A percentile compares a stretch with the other conserved stretches of the same genome.
These are phyloP conservation scores for Bufo bufo DNA, from an alignment of 2,113 vertebrate species.

Conservation along the genomic window DNA sequence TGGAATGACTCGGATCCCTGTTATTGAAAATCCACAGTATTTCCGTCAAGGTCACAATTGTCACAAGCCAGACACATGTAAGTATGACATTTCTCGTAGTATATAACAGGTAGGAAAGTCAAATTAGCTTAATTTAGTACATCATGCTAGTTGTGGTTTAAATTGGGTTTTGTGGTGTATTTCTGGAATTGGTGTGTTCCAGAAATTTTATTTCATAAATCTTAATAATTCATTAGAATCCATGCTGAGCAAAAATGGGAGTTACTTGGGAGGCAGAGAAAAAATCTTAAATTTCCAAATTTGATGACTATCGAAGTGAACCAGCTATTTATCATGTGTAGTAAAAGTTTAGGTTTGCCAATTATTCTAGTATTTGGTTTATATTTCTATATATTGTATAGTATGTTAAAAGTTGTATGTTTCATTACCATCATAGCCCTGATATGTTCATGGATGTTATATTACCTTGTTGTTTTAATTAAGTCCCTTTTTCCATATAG, in stretches of 20 bases:
- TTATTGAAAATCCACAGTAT: slow-evolving; percentile 97
- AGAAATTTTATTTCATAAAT: not conserved
- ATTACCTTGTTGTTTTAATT: not conserved
- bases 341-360: not conserved
- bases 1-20: slow-evolving; percentile 95
- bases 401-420: not conserved
- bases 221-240: not conserved
- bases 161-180: not conserved
- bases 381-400: not conserved
- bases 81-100: slow-evolving; percentile 68
- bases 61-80: slow-evolving; percentile 95
- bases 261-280: too few species aligned
- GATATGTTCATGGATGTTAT: not conserved
- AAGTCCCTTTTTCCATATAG: not conserved
- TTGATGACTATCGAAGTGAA: not conserved
- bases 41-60: slow-evolving; percentile 95
- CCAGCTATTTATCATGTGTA: not conserved
- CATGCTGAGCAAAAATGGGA: not conserved
- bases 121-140: not conserved
- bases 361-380: not conserved
- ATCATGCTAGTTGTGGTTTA: not conserved
- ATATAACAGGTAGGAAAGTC: not conserved
- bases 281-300: not conserved
- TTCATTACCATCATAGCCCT: not conserved
- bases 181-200: not conserved